Conservation (phyloP, 2,113 vertebrate genomes). For the Dolichotis patagonum region DNA sequence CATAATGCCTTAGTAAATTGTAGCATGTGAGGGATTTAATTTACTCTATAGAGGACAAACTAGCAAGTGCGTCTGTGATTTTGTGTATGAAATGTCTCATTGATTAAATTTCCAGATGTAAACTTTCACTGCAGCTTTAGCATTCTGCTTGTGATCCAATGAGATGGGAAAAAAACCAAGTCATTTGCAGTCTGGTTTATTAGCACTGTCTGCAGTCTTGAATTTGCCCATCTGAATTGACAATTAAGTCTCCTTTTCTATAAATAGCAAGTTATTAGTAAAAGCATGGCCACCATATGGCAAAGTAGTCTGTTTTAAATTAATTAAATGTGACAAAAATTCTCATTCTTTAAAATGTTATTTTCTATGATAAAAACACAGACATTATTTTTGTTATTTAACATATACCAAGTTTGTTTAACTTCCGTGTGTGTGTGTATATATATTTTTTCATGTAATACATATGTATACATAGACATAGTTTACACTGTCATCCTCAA, state of each 20-base stretch:
- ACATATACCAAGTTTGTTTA: neutral
- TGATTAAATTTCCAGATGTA: neutral
- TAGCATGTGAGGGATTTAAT: neutral
- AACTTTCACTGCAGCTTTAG: slow-evolving; percentile 10
- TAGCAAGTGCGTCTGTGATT: neutral
- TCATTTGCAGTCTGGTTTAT: neutral
- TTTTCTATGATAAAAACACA: slow-evolving; percentile 17
- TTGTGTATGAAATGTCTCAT: neutral
- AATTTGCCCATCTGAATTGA: neutral
- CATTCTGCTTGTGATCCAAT: neutral
- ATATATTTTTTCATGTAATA: neutral
- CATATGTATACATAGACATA: neutral
- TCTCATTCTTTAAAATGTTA: neutral
- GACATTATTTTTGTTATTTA: neutral
- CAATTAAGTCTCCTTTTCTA: slow-evolving; percentile 20
- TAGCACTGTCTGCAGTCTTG: neutral
- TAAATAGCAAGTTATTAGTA: slow-evolving; percentile 46
- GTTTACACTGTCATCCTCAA: neutral
- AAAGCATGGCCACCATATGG: slow-evolving; percentile 37
- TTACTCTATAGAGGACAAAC: neutral
- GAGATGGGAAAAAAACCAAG: neutral
- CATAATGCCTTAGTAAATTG: neutral
- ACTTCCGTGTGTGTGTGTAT: neutral
- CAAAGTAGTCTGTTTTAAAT: slow-evolving; percentile 56
- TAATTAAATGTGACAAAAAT: neutral